Conservation (phyloP, 1,140 invertebrate genomes). For the Palaemon carinicauda region DNA sequence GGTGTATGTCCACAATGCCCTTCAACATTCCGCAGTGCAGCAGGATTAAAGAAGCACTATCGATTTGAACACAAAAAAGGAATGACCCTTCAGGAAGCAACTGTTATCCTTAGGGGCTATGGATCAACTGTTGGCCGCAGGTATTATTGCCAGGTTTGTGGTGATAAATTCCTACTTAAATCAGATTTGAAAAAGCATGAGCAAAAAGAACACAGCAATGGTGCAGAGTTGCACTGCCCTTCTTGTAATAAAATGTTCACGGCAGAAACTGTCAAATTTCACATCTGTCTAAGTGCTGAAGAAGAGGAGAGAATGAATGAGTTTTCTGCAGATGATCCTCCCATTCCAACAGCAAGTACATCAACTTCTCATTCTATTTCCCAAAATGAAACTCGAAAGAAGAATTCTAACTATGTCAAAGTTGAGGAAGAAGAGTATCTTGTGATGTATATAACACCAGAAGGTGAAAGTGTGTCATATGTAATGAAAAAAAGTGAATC, state of each 20-base stretch:
- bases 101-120: constrained; percentile 51
- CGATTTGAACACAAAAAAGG: constrained; percentile 35
- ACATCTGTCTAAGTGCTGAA: constrained; percentile 33
- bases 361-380: neutral
- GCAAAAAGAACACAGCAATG: constrained; percentile 36
- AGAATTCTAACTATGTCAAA: neutral
- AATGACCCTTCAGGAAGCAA: constrained; percentile 40
- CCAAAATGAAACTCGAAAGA: too few relatives aligned
- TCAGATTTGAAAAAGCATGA: constrained; percentile 64
- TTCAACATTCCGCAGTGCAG: constrained; percentile 13
- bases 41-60: constrained; percentile 33
- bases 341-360: neutral
- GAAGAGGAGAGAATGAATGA: constrained; percentile 7
- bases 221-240: constrained; percentile 16
- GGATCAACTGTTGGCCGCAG: constrained; percentile 16
- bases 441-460: constrained; percentile 35
- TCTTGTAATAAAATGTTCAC: constrained; percentile 39
- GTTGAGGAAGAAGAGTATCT: constrained; percentile 39
- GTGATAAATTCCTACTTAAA: constrained; percentile 64
- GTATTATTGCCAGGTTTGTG: constrained; percentile 66
- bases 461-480: constrained; percentile 40
- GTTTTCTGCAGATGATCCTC: neutral
- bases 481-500: constrained; percentile 38
- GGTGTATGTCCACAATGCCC: constrained; percentile 31
- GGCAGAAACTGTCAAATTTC: constrained; percentile 27